Conservation (phyloP, 2,888 invertebrate genomes). For the Azorinus chamasolen region DNA sequence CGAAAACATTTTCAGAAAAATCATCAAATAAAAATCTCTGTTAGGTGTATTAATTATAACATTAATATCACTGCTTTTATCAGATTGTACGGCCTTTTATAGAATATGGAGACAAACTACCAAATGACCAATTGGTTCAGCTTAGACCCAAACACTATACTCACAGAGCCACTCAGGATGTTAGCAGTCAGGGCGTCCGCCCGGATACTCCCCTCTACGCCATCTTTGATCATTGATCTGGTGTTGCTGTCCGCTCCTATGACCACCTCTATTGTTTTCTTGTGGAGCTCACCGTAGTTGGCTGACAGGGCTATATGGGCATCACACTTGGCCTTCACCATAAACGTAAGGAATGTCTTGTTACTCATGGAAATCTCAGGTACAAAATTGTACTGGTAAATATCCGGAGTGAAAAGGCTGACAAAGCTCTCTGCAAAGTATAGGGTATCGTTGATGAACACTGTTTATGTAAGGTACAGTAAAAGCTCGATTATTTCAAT, state of each 20-base stretch:
- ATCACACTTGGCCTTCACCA: conserved; percentile 82
- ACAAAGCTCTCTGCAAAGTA: conserved; percentile 82
- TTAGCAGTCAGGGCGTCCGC: conserved; percentile 79
- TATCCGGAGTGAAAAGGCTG: conserved; percentile 83
- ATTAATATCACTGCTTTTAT: too few species aligned
- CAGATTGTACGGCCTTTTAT: too few species aligned
- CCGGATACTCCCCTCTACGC: conserved; percentile 73
- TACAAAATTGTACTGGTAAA: conserved; percentile 83
- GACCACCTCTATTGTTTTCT: conserved; percentile 82
- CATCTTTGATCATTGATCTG: conserved; percentile 80
- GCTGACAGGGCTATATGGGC: conserved; percentile 83
- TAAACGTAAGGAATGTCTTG: conserved; percentile 82
- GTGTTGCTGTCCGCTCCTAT: conserved; percentile 82
- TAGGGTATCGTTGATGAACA: too few species aligned
- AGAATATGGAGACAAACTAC: too few species aligned
- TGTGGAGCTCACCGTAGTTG: conserved; percentile 83
- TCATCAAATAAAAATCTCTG: too few species aligned
- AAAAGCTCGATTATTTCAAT: too few species aligned
- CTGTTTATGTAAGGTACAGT: too few species aligned
- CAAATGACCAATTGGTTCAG: too few species aligned
- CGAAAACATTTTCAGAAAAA: too few species aligned
- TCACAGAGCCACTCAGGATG: conserved; percentile 70
- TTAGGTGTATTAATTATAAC: too few species aligned
- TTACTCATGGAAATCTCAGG: conserved; percentile 83
- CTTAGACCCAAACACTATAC: conserved; percentile 19